phyloP scores from a whole-genome alignment of 2,797 vertebrate species.

The Ispidina picta region DNA sequence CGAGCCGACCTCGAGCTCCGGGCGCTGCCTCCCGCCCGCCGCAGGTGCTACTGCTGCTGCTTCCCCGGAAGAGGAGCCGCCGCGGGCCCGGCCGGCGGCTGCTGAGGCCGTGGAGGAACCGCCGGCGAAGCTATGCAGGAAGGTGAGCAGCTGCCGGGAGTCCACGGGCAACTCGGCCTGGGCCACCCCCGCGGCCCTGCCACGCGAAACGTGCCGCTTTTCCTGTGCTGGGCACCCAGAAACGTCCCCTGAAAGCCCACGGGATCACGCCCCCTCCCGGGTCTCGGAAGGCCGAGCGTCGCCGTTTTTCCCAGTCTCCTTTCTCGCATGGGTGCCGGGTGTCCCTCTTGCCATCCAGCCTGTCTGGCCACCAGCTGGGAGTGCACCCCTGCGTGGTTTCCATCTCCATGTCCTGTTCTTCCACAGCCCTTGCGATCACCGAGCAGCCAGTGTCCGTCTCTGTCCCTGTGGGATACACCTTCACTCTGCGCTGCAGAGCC shows the following conservation, averaged over 20 bases:
- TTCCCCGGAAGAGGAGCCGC: not conserved
- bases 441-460: conserved; percentile 81
- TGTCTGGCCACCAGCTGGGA: not conserved
- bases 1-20: not conserved
- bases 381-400: rapidly evolving
- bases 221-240: not conserved
- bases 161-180: not conserved
- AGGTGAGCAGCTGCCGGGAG: not conserved
- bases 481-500: conserved; percentile 82
- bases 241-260: not conserved
- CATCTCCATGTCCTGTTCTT: not conserved
- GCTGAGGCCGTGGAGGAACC: not conserved
- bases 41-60: not conserved
- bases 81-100: not conserved
- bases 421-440: conserved; percentile 80
- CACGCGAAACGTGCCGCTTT: no score
- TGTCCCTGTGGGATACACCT: conserved; percentile 79
- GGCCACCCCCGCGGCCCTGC: no score
- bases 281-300: not conserved
- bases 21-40: not conserved
- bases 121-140: conserved; percentile 35
- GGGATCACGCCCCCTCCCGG: not conserved
- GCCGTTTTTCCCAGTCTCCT: not conserved
- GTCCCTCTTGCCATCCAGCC: not conserved
- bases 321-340: not conserved